Conservation (phyloP, 2,113 vertebrate species). For the Scomber japonicus region DNA sequence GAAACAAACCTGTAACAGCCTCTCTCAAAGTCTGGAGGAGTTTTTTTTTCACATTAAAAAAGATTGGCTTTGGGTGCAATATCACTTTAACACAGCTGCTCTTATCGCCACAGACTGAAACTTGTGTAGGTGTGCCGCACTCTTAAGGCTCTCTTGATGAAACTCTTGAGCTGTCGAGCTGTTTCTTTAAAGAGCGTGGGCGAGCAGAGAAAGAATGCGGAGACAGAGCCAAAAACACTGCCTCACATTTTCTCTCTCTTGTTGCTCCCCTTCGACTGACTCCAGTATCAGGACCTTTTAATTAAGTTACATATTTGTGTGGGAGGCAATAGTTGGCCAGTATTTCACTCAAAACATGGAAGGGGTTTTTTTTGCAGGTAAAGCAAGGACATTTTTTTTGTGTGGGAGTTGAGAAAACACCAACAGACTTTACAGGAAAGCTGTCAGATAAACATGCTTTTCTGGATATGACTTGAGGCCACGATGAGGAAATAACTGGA, state of each 20-base stretch:
- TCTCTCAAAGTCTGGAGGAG: not conserved
- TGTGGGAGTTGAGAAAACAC: slow-evolving; percentile 14
- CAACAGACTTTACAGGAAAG: not conserved
- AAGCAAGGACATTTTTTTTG: not conserved
- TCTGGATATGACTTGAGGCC: slow-evolving; percentile 26
- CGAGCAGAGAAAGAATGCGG: slow-evolving; percentile 58
- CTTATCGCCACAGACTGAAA: slow-evolving; percentile 45
- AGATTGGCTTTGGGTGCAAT: not conserved
- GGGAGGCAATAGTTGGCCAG: slow-evolving; percentile 42
- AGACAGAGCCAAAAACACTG: slow-evolving; percentile 15
- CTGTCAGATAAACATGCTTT: slow-evolving; percentile 32
- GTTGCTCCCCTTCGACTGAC: slow-evolving; percentile 34
- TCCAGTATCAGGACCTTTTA: slow-evolving; percentile 44
- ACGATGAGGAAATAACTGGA: slow-evolving; percentile 10
- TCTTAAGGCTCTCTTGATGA: slow-evolving; percentile 11
- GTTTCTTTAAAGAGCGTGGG: slow-evolving; percentile 59
- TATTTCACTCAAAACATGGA: slow-evolving; percentile 36
- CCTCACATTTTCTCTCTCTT: not conserved
- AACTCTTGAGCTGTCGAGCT: slow-evolving; percentile 11
- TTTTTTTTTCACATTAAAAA: not conserved
- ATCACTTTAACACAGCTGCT: slow-evolving; percentile 10
- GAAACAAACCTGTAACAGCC: not conserved
- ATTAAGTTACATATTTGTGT: slow-evolving; percentile 47
- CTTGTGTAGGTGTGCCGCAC: slow-evolving; percentile 31
- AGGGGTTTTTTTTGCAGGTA: not conserved